Percentiles rank a stretch among this genome's conserved stretches.
phyloP scores from a whole-genome alignment of 2,888 invertebrate species.

The Cantharis nigra region DNA sequence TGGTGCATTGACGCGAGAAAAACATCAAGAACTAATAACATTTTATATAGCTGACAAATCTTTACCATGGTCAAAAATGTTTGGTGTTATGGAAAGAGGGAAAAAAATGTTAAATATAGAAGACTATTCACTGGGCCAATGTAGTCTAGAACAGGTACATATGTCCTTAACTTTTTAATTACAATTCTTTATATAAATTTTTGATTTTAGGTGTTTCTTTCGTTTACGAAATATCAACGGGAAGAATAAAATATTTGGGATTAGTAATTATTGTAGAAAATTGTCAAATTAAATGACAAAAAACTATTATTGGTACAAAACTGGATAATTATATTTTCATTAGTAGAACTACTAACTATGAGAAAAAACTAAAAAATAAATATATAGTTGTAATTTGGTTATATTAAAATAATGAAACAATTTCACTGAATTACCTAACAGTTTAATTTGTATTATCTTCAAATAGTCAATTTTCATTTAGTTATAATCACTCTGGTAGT shows the following conservation, averaged over 20 bases:
- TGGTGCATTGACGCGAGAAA: conserved; percentile 61
- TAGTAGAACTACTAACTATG: too few relatives aligned
- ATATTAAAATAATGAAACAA: too few relatives aligned
- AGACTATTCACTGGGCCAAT: conserved; percentile 83
- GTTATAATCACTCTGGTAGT: background rate
- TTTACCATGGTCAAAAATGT: conserved; percentile 75
- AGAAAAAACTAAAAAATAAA: too few relatives aligned
- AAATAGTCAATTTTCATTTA: background rate
- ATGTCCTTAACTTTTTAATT: background rate
- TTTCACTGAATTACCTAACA: background rate
- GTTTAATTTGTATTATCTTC: background rate
- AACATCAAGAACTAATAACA: conserved; percentile 72
- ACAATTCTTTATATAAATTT: background rate
- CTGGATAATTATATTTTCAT: background rate
- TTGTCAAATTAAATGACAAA: conserved; percentile 54
- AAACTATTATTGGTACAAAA: background rate
- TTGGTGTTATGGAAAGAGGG: conserved; percentile 71
- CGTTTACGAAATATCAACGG: conserved; percentile 65
- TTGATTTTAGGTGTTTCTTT: conserved; percentile 63
- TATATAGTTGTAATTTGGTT: too few relatives aligned
- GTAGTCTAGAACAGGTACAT: conserved; percentile 79
- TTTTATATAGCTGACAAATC: conserved; percentile 67
- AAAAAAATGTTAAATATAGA: conserved; percentile 61
- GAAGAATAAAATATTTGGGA: conserved; percentile 4
- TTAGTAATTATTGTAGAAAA: background rate